Evolutionary conservation across 2,888 invertebrate species (phyloP).

Genomic region (Tetragonula carbonaria): DNA sequence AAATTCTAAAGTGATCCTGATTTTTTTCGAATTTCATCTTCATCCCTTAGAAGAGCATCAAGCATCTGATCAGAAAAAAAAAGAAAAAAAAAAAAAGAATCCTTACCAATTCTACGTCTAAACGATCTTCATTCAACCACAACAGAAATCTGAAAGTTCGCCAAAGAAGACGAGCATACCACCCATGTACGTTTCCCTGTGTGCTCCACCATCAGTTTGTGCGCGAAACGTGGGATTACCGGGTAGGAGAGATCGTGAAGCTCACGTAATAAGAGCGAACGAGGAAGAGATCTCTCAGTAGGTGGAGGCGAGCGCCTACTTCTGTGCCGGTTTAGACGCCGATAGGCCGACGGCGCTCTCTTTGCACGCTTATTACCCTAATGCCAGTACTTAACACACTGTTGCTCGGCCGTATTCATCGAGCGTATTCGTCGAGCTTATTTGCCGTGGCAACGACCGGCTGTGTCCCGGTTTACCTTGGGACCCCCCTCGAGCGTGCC

Average conservation of each 20-base stretch:
- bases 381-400: constrained; percentile 83
- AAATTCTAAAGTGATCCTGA: no score
- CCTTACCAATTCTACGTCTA: neutral
- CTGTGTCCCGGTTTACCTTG: constrained; percentile 71
- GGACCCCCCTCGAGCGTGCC: constrained; percentile 11
- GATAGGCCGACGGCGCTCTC: constrained; percentile 74
- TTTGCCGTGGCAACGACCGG: constrained; percentile 76
- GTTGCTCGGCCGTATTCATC: constrained; percentile 77
- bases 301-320: constrained; percentile 71
- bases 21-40: no score
- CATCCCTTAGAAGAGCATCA: no score
- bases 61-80: no score
- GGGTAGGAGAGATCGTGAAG: constrained; percentile 30
- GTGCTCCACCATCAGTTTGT: constrained; percentile 16
- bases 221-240: constrained; percentile 34
- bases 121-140: neutral
- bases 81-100: neutral
- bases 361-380: constrained; percentile 83
- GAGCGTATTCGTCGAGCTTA: constrained; percentile 76
- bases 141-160: constrained; percentile 7
- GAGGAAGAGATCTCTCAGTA: constrained; percentile 59
- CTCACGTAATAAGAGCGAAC: constrained; percentile 38
- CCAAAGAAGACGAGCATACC: neutral
- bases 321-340: constrained; percentile 61
- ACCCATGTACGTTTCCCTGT: neutral